These are phyloP conservation scores for Crocodylus rhombifer DNA, from an alignment of 2,797 vertebrate genomes.

Conservation along the genomic window DNA sequence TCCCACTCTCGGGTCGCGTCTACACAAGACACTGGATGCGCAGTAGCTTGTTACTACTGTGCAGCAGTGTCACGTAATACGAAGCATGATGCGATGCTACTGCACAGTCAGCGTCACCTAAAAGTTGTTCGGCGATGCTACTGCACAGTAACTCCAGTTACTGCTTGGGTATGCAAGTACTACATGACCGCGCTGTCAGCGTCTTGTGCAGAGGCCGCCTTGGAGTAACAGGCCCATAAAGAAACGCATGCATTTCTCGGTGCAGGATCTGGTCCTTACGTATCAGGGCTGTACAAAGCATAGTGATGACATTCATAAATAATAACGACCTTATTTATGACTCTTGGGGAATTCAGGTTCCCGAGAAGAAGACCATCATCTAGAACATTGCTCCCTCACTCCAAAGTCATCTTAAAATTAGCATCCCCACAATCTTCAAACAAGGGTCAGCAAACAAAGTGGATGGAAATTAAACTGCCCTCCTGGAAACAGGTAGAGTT, in stretches of 20 bases:
- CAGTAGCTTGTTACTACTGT: too few species aligned
- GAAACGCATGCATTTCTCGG: background rate
- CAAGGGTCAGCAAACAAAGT: background rate
- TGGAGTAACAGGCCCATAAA: too few species aligned
- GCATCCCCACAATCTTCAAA: background rate
- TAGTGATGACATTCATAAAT: background rate
- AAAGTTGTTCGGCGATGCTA: too few species aligned
- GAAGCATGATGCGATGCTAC: too few species aligned
- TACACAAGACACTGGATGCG: too few species aligned
- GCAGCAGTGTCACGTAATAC: too few species aligned
- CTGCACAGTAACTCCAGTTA: too few species aligned
- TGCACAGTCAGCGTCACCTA: too few species aligned
- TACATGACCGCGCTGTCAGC: too few species aligned
- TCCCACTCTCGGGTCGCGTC: background rate
- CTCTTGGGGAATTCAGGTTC: background rate
- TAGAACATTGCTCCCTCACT: background rate
- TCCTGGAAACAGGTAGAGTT: accelerated
- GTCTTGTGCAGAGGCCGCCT: too few species aligned
- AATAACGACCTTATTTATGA: background rate
- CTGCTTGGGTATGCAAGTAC: too few species aligned
- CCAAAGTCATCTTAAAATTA: background rate
- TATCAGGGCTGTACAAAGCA: background rate
- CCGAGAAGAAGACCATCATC: accelerated
- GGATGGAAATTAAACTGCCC: background rate
- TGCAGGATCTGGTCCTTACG: background rate